phyloP scores from a whole-genome alignment of 2,888 invertebrate species.

The Xanthorhoe spadicearia region DNA sequence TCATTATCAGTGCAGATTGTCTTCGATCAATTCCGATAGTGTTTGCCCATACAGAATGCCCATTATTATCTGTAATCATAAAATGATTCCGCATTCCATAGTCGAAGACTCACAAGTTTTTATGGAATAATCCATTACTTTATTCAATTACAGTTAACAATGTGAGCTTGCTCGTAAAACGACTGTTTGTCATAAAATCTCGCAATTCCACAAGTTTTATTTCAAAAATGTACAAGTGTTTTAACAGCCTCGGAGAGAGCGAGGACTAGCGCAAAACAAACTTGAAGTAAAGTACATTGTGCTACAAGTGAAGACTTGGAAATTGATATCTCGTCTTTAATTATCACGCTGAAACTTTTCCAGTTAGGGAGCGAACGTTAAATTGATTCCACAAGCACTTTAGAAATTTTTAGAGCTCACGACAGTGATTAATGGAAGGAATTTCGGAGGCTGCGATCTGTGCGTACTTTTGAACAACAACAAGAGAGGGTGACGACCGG shows the following conservation, averaged over 20 bases:
- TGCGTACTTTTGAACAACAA: constrained; percentile 59
- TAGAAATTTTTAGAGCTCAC: constrained; percentile 77
- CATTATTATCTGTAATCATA: constrained; percentile 16
- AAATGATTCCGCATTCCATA: constrained; percentile 23
- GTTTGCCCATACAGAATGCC: constrained; percentile 16
- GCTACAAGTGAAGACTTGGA: constrained; percentile 55
- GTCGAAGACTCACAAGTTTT: constrained; percentile 16
- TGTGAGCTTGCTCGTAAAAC: constrained; percentile 38
- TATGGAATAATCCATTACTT: constrained; percentile 26
- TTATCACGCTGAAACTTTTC: constrained; percentile 75
- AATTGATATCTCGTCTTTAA: constrained; percentile 78
- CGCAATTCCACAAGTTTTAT: constrained; percentile 37
- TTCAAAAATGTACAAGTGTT: constrained; percentile 27
- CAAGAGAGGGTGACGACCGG: constrained; percentile 68
- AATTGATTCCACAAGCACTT: constrained; percentile 81
- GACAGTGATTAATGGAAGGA: constrained; percentile 83
- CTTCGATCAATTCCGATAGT: constrained; percentile 24
- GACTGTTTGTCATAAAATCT: constrained; percentile 37
- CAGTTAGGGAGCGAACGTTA: constrained; percentile 71
- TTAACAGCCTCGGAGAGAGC: constrained; percentile 32
- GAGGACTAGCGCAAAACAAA: constrained; percentile 36
- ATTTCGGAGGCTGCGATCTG: constrained; percentile 70
- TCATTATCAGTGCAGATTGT: constrained; percentile 27
- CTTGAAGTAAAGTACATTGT: constrained; percentile 35
- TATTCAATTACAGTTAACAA: constrained; percentile 35